Base-by-base conservation (phyloP, 2,113 vertebrate genomes). In the Leptodactylus fuscus region DNA sequence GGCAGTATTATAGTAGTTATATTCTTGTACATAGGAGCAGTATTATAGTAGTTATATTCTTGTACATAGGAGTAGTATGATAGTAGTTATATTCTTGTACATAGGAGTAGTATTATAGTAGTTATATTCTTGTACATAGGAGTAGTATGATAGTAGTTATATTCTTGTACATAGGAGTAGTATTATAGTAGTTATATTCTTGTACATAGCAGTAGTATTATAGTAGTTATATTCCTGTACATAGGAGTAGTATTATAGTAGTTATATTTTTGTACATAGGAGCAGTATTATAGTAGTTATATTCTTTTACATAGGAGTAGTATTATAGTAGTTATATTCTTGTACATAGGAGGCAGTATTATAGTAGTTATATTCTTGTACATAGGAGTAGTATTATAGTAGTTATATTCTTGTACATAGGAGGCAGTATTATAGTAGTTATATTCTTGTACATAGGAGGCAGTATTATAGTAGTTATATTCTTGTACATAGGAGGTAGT, bases 171-270 rank as follows among this genome's bases (percentile, higher is more conserved):
- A 44, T 44, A 44, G 41, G 20, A 22, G 16, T 8, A 55, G 20
- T 58, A 58, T 58, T 24, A 58, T 58, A 58, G 55, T 58, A 58
- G 55, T 58, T 58, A 58, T 58, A 58, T 58, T 58, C n/a, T 24
- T 58, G 22, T 58, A 58, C 5, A 58, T 24, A 58, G 55, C 22
- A 11, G 22, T n/a, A 58, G 55, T 24, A 58, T 58, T 58, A 58
- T 58, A 58, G 55, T 58, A 58, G 55, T 58, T 58, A 58, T 58
- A 24, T 58, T 58, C n/a, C 24, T 58, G 5, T 44, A 44, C 41
- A 44, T 44, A 44, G 41, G 41, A 9, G 41, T 9, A 44, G 41
- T 44, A 44, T 58, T 58, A 58, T 58, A 58, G 22, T 58, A 58
- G 55, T 58, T 58, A 58, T 58, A 58, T 24, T 58, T n/a, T 24